Evolutionary conservation across 2,888 invertebrate genomes (phyloP).

Genomic region (Norana najaformis): DNA sequence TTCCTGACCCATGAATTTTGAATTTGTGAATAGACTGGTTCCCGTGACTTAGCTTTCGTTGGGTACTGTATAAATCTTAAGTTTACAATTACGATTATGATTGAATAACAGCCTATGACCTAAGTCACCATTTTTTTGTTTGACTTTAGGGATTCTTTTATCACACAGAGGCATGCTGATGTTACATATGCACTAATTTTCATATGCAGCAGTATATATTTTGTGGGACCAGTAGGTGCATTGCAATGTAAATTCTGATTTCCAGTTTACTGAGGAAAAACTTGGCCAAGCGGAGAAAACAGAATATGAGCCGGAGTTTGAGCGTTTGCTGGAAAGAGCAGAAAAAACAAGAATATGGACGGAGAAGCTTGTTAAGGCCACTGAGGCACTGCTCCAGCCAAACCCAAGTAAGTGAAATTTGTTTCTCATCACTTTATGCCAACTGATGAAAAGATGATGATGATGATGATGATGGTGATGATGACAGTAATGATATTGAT

Average conservation of each 20-base stretch:
- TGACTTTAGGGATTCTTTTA: neutral
- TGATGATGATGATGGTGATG: neutral
- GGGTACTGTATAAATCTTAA: too few relatives aligned
- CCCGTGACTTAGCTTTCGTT: too few relatives aligned
- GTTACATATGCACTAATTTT: neutral
- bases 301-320: slow-evolving; percentile 86
- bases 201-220: neutral
- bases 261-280: slow-evolving; percentile 85
- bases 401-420: slow-evolving; percentile 73
- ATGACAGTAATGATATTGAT: neutral
- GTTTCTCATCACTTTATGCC: neutral
- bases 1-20: too few relatives aligned
- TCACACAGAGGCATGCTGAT: neutral
- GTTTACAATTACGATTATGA: too few relatives aligned
- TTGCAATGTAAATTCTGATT: neutral
- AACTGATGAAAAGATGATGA: neutral
- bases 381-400: slow-evolving; percentile 83
- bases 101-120: neutral
- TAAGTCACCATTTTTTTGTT: neutral
- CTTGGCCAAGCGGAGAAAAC: slow-evolving; percentile 83
- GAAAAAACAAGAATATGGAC: slow-evolving; percentile 85
- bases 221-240: neutral
- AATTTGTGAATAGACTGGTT: too few relatives aligned
- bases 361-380: slow-evolving; percentile 77
- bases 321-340: slow-evolving; percentile 80